phyloP scores from a whole-genome alignment of 2,113 vertebrate species.

The Nothobranchius furzeri region DNA sequence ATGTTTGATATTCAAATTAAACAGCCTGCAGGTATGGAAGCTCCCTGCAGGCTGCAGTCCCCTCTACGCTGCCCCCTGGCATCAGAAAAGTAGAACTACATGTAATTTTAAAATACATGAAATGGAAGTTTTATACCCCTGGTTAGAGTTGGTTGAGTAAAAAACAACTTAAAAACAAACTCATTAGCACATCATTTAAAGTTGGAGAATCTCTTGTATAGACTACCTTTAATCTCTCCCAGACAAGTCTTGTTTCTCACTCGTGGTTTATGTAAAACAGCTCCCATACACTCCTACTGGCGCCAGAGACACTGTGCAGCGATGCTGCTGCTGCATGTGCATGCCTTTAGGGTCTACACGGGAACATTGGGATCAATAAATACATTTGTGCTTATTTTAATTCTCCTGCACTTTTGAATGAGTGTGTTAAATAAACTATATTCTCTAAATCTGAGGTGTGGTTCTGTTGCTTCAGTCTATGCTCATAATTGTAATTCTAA shows the following conservation, averaged over 20 bases:
- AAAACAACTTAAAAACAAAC: too few relatives aligned
- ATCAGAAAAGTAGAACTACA: conserved; percentile 30
- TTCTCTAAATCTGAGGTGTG: background rate
- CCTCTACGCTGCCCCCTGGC: conserved; percentile 61
- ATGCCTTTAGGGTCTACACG: conserved; percentile 23
- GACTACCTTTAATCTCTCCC: conserved; percentile 2
- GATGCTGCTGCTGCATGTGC: conserved; percentile 12
- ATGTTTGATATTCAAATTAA: conserved; percentile 12
- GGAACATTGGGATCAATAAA: background rate
- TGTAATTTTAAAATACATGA: background rate
- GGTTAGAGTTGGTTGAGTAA: background rate
- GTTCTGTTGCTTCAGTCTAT: background rate
- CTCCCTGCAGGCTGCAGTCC: background rate
- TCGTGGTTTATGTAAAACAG: conserved; percentile 60
- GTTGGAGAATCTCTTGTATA: too few relatives aligned
- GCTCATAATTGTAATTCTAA: background rate
- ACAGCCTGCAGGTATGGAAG: conserved; percentile 5
- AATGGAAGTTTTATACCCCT: too few relatives aligned
- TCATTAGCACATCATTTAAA: too few relatives aligned
- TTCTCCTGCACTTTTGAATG: background rate
- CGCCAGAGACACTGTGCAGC: conserved; percentile 10
- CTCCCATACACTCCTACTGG: conserved; percentile 51
- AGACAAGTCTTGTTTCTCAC: conserved; percentile 13
- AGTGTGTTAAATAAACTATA: conserved; percentile 22
- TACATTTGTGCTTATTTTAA: background rate